Percentiles rank a stretch among this genome's conserved stretches.
Conservation (phyloP, 53 echinoderm and acorn worm species). For the Temnopleurus reevesii region DNA sequence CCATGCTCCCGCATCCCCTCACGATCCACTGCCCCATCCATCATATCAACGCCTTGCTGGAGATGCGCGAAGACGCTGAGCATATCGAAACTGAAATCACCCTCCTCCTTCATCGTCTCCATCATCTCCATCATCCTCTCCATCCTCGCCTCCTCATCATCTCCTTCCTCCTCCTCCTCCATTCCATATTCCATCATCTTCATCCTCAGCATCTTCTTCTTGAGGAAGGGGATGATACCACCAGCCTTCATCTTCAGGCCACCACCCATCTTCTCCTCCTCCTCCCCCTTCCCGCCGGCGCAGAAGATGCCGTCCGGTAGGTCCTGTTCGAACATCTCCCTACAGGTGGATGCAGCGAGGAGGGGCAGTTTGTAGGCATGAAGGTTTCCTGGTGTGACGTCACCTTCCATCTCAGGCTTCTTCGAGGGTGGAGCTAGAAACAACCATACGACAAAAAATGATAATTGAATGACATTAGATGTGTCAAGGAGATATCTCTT, state of each 20-base stretch:
- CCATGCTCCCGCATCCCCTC: slow-evolving; percentile 26
- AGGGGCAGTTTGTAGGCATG: slow-evolving; percentile 36
- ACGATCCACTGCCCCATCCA: slow-evolving; percentile 14
- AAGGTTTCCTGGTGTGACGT: neutral
- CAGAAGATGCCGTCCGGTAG: slow-evolving; percentile 13
- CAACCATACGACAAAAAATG: neutral
- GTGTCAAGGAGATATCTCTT: too few relatives aligned
- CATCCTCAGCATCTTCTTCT: slow-evolving; percentile 41
- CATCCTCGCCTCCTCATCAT: neutral
- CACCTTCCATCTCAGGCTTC: slow-evolving; percentile 26
- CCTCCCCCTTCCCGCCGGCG: neutral
- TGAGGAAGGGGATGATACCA: neutral
- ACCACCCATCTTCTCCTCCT: neutral
- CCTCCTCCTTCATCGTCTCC: slow-evolving; percentile 31
- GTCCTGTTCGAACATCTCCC: neutral
- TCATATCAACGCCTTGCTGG: neutral
- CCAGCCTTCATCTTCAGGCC: neutral
- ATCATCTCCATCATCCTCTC: slow-evolving; percentile 36
- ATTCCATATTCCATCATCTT: slow-evolving; percentile 14
- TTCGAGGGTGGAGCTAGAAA: neutral
- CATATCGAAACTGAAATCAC: neutral
- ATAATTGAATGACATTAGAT: too few relatives aligned
- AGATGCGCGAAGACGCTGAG: slow-evolving; percentile 20
- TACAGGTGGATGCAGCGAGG: neutral
- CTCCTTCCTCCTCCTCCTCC: neutral